Conservation (phyloP, 2,888 invertebrate genomes). For the Papilio demoleus region DNA sequence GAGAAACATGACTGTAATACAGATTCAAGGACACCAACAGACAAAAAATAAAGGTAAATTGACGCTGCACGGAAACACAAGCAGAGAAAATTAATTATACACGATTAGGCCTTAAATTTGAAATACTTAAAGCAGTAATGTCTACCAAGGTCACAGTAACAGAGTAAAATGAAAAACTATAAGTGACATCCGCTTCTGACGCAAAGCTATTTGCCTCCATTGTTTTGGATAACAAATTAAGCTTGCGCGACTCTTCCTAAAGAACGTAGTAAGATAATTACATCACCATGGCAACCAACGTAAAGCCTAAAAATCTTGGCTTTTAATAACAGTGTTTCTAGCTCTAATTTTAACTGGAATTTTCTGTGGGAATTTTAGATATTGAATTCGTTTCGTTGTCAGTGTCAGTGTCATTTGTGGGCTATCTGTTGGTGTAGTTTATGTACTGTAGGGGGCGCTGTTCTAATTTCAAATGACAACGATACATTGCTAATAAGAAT, state of each 20-base stretch:
- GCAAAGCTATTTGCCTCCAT: neutral
- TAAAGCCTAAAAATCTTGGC: neutral
- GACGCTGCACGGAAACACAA: neutral
- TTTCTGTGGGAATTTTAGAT: too few relatives aligned
- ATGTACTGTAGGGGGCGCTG: too few relatives aligned
- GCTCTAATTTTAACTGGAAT: too few relatives aligned
- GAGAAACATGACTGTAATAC: conserved; percentile 1
- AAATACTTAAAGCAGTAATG: neutral
- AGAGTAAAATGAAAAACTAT: neutral
- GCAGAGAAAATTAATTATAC: conserved; percentile 11
- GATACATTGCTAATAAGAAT: too few relatives aligned
- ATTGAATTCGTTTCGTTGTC: too few relatives aligned
- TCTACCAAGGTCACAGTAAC: neutral
- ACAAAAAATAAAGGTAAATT: neutral
- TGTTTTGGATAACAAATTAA: neutral
- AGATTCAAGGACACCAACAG: neutral
- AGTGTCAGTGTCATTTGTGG: too few relatives aligned
- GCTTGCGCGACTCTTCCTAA: neutral
- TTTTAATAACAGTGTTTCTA: neutral
- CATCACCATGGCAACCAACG: conserved; percentile 9
- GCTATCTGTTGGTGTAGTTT: too few relatives aligned
- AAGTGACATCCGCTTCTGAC: neutral
- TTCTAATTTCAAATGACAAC: too few relatives aligned
- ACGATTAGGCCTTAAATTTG: conserved; percentile 3
- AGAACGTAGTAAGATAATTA: neutral